Conservation (phyloP, 2,888 invertebrate genomes). For the Conomelus anceps region DNA sequence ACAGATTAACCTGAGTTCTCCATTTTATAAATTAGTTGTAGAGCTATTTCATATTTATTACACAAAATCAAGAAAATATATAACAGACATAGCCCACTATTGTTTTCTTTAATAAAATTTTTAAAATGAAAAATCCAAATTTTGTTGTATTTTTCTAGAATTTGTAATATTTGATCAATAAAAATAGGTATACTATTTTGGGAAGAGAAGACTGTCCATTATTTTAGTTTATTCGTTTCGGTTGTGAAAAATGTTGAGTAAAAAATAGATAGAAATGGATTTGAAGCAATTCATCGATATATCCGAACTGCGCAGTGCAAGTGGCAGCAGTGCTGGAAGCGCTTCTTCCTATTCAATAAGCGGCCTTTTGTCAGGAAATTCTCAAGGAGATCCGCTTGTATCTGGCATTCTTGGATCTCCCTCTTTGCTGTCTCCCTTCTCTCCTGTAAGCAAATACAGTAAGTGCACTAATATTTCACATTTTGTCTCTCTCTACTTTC, state of each 20-base stretch:
- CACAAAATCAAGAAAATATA: too few species aligned
- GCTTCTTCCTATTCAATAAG: slow-evolving; percentile 17
- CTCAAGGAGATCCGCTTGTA: slow-evolving; percentile 21
- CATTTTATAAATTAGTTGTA: too few species aligned
- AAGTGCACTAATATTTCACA: not conserved
- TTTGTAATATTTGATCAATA: too few species aligned
- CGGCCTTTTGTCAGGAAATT: slow-evolving; percentile 15
- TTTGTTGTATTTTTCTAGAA: not conserved
- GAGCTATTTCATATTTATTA: too few species aligned
- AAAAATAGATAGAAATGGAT: slow-evolving; percentile 15
- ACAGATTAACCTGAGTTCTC: too few species aligned
- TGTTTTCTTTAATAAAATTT: too few species aligned
- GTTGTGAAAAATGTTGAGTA: not conserved
- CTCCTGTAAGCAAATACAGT: slow-evolving; percentile 7
- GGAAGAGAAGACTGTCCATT: not conserved
- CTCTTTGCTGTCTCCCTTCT: not conserved
- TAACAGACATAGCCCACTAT: too few species aligned
- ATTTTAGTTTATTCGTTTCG: not conserved
- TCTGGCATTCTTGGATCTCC: slow-evolving; percentile 14
- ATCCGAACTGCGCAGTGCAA: slow-evolving; percentile 16
- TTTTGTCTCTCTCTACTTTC: not conserved
- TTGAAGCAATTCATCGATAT: slow-evolving; percentile 22
- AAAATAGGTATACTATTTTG: not conserved
- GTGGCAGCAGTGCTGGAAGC: not conserved
- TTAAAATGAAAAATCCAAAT: not conserved